Base-by-base conservation (phyloP, 1,140 invertebrate genomes). In the Aphelenchoides fujianensis region DNA sequence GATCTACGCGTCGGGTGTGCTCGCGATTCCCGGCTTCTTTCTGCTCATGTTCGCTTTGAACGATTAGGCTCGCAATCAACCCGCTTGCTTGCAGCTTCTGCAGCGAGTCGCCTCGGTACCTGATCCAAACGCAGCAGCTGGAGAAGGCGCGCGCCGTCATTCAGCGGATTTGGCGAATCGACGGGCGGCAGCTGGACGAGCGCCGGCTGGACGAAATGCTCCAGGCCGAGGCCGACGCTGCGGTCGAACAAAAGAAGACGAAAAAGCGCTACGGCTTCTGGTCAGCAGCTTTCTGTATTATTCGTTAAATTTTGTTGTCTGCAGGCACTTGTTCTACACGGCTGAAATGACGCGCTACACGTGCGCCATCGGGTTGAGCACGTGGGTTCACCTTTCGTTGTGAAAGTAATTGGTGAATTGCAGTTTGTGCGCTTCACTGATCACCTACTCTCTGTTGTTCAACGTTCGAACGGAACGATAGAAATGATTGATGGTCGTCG, bases 111-210 rank as follows among this genome's bases (percentile, higher is more conserved):
- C 80, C 82, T 1, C 64, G 79, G 31, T 82, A 71, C 66, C 48
- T 82, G n/a, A 68, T 82, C 35, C 79, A 84, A 72, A 66, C 59
- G 12, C 82, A 77, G n/a, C 32, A 62, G 41, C 48, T 82, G 9
- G 74, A 73, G 2, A 77, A 84, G 16, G 80, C 80, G 30, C 67
- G 70, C 31, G 35, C 19, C 54, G 80, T 73, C 3, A 54, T 82
- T 0, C 36, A 71, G 12, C 54, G 64, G 32, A 82, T 80, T 36
- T 68, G 68, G 34, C 37, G 36, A 19, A 67, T 76, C 3, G 70
- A 83, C 66, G 76, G 76, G 3, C 59, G 69, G 30, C 41, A 9
- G 12, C 69, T 35, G 32, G 77, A 83, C 68, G 62, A 78, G 19
- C 32, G 72, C 36, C 62, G 74, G 19, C 59, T 84, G 30, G 62